A percentile compares a stretch with the other conserved stretches of the same genome.
These are phyloP conservation scores for Acanthosepion esculentum DNA, from an alignment of 2,888 invertebrate genomes.

Conservation along the genomic window DNA sequence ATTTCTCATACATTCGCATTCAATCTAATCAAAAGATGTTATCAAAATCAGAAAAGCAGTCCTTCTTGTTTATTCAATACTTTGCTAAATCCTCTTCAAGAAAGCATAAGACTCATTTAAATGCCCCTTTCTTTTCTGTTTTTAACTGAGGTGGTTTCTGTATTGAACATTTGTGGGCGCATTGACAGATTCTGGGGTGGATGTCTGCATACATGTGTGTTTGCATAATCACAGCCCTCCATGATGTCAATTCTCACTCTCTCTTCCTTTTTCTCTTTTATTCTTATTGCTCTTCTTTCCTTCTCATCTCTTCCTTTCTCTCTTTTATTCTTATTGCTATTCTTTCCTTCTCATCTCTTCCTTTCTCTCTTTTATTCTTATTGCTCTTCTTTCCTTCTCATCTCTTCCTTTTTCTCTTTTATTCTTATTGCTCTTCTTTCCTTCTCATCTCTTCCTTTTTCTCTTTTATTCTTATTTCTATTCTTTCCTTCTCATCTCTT, in stretches of 20 bases:
- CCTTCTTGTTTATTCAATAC: neutral
- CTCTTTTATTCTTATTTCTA: accelerated
- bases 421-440: too few relatives aligned
- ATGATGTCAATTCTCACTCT: too few relatives aligned
- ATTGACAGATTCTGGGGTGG: neutral
- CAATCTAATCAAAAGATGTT: neutral
- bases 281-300: too few relatives aligned
- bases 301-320: too few relatives aligned
- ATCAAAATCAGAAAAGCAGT: neutral
- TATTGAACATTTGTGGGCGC: neutral
- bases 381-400: too few relatives aligned
- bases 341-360: too few relatives aligned
- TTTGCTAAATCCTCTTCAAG: neutral
- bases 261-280: too few relatives aligned
- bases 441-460: too few relatives aligned
- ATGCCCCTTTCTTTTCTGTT: neutral
- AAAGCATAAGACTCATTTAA: neutral
- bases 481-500: too few relatives aligned
- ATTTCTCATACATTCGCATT: neutral
- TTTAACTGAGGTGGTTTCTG: neutral
- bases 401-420: accelerated
- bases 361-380: too few relatives aligned
- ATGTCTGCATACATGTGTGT: neutral
- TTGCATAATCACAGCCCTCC: too few relatives aligned
- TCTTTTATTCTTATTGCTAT: too few relatives aligned